Conservation (phyloP, 2,888 invertebrate species). For the Agriopis marginaria region DNA sequence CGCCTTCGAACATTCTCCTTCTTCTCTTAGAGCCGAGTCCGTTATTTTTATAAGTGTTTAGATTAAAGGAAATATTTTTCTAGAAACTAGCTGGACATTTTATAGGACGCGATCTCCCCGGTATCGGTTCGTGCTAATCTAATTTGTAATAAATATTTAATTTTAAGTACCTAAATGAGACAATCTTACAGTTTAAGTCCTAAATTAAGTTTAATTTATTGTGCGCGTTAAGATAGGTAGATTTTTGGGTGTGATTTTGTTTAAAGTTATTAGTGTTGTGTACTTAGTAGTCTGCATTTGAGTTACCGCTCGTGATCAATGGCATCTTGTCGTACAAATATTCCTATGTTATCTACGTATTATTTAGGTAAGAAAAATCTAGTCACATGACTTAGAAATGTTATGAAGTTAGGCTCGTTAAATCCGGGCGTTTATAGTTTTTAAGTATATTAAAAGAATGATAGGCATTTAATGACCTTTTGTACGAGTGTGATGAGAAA, state of each 20-base stretch:
- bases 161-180: slow-evolving; percentile 63
- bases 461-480: slow-evolving; percentile 76
- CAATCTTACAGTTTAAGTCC: slow-evolving; percentile 70
- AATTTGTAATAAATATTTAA: slow-evolving; percentile 49
- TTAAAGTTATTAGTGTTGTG: slow-evolving; percentile 76
- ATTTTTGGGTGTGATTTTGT: slow-evolving; percentile 81
- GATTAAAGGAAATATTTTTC: slow-evolving; percentile 81
- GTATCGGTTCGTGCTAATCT: slow-evolving; percentile 78
- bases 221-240: slow-evolving; percentile 67
- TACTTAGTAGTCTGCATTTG: slow-evolving; percentile 85
- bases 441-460: slow-evolving; percentile 63
- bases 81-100: slow-evolving; percentile 76
- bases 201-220: slow-evolving; percentile 82
- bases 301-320: slow-evolving; percentile 86
- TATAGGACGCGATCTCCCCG: slow-evolving; percentile 82
- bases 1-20: slow-evolving; percentile 77
- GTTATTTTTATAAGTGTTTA: slow-evolving; percentile 84
- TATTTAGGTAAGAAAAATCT: slow-evolving; percentile 84
- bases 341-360: slow-evolving; percentile 86
- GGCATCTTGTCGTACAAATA: slow-evolving; percentile 87
- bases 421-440: slow-evolving; percentile 78
- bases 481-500: slow-evolving; percentile 56
- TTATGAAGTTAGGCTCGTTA: slow-evolving; percentile 78
- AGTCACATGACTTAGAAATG: slow-evolving; percentile 86
- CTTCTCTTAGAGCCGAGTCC: slow-evolving; percentile 77